phyloP scores from a whole-genome alignment of 2,888 invertebrate genomes.

The Microplitis deprimator region DNA sequence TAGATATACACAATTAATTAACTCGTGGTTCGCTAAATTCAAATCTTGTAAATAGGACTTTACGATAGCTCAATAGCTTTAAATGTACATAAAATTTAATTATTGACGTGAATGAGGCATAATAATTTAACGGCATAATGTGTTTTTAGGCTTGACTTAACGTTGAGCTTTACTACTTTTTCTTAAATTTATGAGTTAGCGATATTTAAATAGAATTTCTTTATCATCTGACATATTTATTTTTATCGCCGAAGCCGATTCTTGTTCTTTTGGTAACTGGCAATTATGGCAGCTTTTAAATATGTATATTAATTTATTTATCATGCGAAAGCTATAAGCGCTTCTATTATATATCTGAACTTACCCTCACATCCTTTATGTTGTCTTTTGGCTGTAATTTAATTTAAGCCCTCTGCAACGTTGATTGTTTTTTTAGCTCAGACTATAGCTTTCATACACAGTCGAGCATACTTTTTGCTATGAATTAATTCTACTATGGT shows the following conservation, averaged over 20 bases:
- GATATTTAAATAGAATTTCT: not conserved
- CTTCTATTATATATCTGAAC: not conserved
- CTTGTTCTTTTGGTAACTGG: not conserved
- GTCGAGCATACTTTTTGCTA: not conserved
- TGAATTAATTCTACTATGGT: constrained; percentile 22
- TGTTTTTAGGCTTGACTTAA: not conserved
- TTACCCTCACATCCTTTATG: not conserved
- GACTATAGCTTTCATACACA: constrained; percentile 7
- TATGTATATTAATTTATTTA: constrained; percentile 4
- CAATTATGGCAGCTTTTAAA: not conserved
- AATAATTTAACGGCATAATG: not conserved
- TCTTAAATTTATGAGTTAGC: not conserved
- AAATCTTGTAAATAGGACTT: constrained; percentile 18
- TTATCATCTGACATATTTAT: not conserved
- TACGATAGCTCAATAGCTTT: constrained; percentile 16
- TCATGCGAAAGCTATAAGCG: not conserved
- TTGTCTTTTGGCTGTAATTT: constrained; percentile 4
- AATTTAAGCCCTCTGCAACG: constrained; percentile 3
- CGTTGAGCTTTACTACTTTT: not conserved
- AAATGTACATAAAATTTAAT: constrained; percentile 16
- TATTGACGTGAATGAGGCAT: not conserved
- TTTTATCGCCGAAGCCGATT: not conserved
- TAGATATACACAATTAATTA: constrained; percentile 30
- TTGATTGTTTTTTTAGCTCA: not conserved
- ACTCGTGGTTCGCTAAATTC: constrained; percentile 24